Evolutionary conservation across 2,797 vertebrate genomes (phyloP).

Genomic region (Borostomias antarcticus): DNA sequence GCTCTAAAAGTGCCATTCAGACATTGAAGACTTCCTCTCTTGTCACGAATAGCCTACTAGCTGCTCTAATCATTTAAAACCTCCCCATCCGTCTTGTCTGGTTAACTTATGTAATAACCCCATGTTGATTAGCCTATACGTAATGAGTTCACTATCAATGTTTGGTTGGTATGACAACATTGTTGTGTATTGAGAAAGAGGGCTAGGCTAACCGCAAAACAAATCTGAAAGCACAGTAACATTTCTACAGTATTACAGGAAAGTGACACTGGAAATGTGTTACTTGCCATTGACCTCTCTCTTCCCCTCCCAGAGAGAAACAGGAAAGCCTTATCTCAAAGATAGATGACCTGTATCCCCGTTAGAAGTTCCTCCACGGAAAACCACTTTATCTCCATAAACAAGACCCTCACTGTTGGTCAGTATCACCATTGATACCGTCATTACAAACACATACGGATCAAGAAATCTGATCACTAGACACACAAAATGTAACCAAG

Average conservation of each 20-base stretch:
- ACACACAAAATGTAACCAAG: conserved; percentile 9
- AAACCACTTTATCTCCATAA: conserved; percentile 67
- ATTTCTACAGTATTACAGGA: conserved; percentile 43
- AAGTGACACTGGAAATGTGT: conserved; percentile 32
- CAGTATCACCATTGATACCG: conserved; percentile 32
- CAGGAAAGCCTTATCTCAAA: conserved; percentile 52
- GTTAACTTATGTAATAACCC: background rate
- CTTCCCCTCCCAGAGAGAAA: conserved; percentile 50
- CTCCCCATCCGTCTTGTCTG: background rate
- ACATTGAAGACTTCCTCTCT: conserved; percentile 10
- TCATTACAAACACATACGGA: conserved; percentile 9
- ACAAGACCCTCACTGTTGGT: conserved; percentile 52
- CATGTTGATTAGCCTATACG: too few species aligned
- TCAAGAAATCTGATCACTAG: conserved; percentile 13
- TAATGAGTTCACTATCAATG: conserved; percentile 26
- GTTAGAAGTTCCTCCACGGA: conserved; percentile 58
- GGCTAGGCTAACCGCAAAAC: background rate
- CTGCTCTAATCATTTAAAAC: conserved; percentile 33
- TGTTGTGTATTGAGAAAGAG: background rate
- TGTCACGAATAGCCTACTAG: background rate
- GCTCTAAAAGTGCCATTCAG: conserved; percentile 16
- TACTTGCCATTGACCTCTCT: conserved; percentile 41
- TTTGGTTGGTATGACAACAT: conserved; percentile 56
- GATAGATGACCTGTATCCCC: conserved; percentile 53
- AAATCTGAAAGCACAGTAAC: background rate